Evolutionary conservation across 2,113 vertebrate species (phyloP).

Genomic region (Tyrannus savana): DNA sequence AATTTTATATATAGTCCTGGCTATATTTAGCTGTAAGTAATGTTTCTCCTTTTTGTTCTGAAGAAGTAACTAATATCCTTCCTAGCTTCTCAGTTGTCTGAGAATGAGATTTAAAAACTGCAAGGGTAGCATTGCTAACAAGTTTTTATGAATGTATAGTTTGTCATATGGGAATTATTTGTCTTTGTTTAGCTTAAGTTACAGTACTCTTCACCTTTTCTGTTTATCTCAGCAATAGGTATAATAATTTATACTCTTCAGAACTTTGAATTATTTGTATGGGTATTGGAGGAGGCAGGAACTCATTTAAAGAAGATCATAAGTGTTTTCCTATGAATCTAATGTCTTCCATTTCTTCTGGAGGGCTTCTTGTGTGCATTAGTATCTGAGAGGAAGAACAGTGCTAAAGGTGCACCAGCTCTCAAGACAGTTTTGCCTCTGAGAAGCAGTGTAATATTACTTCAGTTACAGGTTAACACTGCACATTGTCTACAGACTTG

Average conservation of each 20-base stretch:
- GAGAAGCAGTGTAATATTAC: not conserved
- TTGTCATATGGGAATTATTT: not conserved
- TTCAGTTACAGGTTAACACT: not conserved
- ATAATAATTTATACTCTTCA: not conserved
- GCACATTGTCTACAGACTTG: fast-evolving
- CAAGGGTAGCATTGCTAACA: not conserved
- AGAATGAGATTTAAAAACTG: not conserved
- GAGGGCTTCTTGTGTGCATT: not conserved
- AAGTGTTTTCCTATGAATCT: not conserved
- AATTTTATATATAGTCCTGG: not conserved
- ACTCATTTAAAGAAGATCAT: not conserved
- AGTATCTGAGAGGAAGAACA: not conserved
- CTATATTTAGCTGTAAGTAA: not conserved
- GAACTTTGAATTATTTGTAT: not conserved
- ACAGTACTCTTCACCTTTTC: not conserved
- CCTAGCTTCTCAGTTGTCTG: not conserved
- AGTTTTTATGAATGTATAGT: not conserved
- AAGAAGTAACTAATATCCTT: not conserved
- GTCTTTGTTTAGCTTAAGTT: not conserved
- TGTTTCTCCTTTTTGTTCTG: not conserved
- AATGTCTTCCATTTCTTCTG: not conserved
- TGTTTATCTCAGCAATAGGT: not conserved
- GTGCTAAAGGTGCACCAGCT: not conserved
- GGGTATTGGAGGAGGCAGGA: not conserved
- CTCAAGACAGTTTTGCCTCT: not conserved